Base-by-base conservation (phyloP, 2,113 vertebrate genomes). In the Octodon degus region DNA sequence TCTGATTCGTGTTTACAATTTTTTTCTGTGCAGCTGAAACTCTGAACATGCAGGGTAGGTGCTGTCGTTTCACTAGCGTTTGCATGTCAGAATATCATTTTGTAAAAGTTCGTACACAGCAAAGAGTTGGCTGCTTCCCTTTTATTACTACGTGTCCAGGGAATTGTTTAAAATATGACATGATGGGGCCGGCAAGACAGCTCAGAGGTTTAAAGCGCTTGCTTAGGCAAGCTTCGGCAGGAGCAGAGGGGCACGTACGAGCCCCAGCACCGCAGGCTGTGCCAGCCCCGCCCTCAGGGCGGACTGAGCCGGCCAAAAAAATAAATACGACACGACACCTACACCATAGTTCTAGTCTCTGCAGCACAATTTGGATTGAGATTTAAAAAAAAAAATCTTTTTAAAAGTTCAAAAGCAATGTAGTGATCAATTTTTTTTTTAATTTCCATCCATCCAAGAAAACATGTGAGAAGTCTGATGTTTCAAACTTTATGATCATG, bases 341-440 rank as follows among this genome's bases (percentile, higher is more conserved):
- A 1, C 19, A 13, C 72, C 6, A n/a, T 63, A 34, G 37, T 53
- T 96, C 47, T 67, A 60, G 14, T 96, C 5, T 86, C 6, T 87
- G 50, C 81, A 81, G 25, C n/a, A 70, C 74, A 77, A 79, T 80
- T 77, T 85, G 55, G 58, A 25, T 83, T 58, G 50, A 11, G 2
- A 4, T 74, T 9, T 67, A n/a, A n/a, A n/a, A 72, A 30, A 19
- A 27, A 43, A 68, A 27, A 30, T 79, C 43, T 74, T 95, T 79
- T 82, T 25, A 77, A 76, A 89, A 80, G 43, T 74, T 74, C 27
- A 82, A 87, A 98, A 93, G 9, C 65, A 91, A 80, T 34, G 62
- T 50, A 37, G 6, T 87, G 47, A 53, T 0, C 32, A 76, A 62
- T 5, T 50, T 74, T 94, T 89, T 58, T 58, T 58, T 58, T 58